These are phyloP conservation scores for Sorex maritimensis DNA, from an alignment of 2,797 vertebrate species.

Conservation along the genomic window DNA sequence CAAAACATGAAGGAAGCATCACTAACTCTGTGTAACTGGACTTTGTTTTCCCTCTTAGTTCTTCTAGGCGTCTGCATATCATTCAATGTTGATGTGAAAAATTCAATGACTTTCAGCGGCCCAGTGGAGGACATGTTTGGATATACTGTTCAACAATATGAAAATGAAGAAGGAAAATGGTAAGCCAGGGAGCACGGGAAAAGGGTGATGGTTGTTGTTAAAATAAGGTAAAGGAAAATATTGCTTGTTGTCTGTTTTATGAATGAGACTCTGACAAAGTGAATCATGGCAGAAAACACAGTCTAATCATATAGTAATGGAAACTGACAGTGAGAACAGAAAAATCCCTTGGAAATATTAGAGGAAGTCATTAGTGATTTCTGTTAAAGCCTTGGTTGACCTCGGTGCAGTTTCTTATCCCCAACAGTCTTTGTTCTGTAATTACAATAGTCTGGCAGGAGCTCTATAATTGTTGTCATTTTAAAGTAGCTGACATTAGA, in stretches of 20 bases:
- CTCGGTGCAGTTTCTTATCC: conserved; percentile 36
- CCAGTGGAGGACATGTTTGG: conserved; percentile 98
- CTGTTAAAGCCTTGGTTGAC: conserved; percentile 24
- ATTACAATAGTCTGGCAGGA: conserved; percentile 27
- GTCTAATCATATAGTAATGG: conserved; percentile 19
- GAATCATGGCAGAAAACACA: conserved; percentile 36
- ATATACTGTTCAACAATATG: conserved; percentile 98
- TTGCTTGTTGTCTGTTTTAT: conserved; percentile 24
- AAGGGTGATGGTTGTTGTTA: conserved; percentile 31
- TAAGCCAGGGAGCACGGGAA: conserved; percentile 86
- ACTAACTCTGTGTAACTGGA: conserved; percentile 58
- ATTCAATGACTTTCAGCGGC: conserved; percentile 95
- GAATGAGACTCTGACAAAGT: conserved; percentile 50
- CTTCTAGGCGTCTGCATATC: conserved; percentile 90
- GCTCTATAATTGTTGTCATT: conserved; percentile 11
- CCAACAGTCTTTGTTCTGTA: conserved; percentile 9
- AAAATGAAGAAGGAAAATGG: conserved; percentile 99
- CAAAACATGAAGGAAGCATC: not conserved
- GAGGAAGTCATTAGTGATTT: conserved; percentile 62
- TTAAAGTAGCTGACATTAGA: not conserved
- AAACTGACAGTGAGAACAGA: conserved; percentile 42
- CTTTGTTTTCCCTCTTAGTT: conserved; percentile 80
- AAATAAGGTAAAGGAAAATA: conserved; percentile 30
- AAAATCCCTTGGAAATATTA: conserved; percentile 8
- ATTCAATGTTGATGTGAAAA: conserved; percentile 98